A percentile compares a stretch with the other conserved stretches of the same genome.
Conservation (phyloP, 2,888 invertebrate genomes). For the Malachius bipustulatus region DNA sequence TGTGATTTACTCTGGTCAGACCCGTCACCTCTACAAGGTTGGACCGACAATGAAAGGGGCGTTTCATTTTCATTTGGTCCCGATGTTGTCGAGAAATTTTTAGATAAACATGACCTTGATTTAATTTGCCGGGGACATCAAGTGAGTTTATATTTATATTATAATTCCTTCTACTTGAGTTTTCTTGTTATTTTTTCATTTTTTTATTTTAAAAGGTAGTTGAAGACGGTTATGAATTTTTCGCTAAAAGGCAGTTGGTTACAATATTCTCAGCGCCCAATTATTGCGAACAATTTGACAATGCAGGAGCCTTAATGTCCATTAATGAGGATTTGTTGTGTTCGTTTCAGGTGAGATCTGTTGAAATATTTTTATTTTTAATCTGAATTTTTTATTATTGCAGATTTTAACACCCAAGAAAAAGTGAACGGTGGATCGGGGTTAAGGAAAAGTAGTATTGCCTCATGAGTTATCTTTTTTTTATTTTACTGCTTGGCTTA, state of each 20-base stretch:
- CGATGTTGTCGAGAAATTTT: conserved; percentile 27
- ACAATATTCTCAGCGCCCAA: conserved; percentile 32
- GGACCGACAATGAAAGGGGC: conserved; percentile 28
- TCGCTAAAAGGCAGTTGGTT: conserved; percentile 27
- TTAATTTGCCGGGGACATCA: conserved; percentile 30
- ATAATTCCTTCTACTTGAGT: not conserved
- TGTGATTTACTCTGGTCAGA: conserved; percentile 32
- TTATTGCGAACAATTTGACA: conserved; percentile 31
- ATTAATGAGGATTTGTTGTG: conserved; percentile 26
- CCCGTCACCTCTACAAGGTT: conserved; percentile 24
- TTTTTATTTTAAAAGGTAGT: conserved; percentile 23
- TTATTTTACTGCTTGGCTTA: no score
- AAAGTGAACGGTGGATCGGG: no score
- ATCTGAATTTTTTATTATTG: no score
- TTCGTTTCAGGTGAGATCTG: conserved; percentile 45
- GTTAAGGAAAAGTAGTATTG: no score
- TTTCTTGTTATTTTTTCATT: not conserved
- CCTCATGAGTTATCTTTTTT: no score
- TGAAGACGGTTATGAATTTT: conserved; percentile 31
- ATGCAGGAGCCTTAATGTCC: conserved; percentile 29
- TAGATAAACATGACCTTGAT: conserved; percentile 28
- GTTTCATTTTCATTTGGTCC: conserved; percentile 29
- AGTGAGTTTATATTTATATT: conserved; percentile 16
- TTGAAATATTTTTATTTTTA: no score
- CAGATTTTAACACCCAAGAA: no score